Evolutionary conservation across 2,797 vertebrate species (phyloP).

Genomic region (Notolabrus celidotus): DNA sequence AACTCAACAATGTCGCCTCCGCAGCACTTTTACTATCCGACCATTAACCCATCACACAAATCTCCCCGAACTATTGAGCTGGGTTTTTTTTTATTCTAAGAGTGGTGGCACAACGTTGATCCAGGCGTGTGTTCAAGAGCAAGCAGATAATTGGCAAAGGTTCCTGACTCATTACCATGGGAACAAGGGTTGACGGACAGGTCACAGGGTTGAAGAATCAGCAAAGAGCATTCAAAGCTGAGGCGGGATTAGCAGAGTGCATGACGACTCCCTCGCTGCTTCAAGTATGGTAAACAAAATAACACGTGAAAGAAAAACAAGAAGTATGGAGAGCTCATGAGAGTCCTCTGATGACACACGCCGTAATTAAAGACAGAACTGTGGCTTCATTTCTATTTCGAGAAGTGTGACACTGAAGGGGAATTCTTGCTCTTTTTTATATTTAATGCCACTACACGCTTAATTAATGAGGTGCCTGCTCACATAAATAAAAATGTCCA

Average conservation of each 20-base stretch:
- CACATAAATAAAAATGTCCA: neutral
- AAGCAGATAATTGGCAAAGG: constrained; percentile 62
- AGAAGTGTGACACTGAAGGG: constrained; percentile 17
- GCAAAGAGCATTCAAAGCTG: constrained; percentile 42
- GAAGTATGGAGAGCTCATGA: constrained; percentile 13
- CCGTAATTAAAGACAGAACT: constrained; percentile 56
- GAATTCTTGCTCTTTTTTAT: constrained; percentile 12
- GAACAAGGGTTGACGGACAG: constrained; percentile 69
- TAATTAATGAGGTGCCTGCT: neutral
- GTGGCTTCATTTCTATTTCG: constrained; percentile 33
- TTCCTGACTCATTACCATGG: constrained; percentile 68
- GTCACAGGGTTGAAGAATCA: constrained; percentile 59
- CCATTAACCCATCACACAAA: constrained; percentile 79
- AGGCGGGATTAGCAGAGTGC: constrained; percentile 44
- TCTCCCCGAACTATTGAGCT: constrained; percentile 63
- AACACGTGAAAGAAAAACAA: constrained; percentile 47
- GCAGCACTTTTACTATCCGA: constrained; percentile 61
- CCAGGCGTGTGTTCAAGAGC: constrained; percentile 39
- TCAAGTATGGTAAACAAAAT: constrained; percentile 40
- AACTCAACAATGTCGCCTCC: constrained; percentile 53
- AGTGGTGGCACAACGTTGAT: constrained; percentile 35
- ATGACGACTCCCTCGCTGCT: constrained; percentile 22
- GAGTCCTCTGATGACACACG: constrained; percentile 32
- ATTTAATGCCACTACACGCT: constrained; percentile 8
- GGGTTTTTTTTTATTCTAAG: constrained; percentile 1